These are phyloP conservation scores for Montipora foliosa DNA, from an alignment of 64 coral and sea anemone genomes.

Conservation along the genomic window DNA sequence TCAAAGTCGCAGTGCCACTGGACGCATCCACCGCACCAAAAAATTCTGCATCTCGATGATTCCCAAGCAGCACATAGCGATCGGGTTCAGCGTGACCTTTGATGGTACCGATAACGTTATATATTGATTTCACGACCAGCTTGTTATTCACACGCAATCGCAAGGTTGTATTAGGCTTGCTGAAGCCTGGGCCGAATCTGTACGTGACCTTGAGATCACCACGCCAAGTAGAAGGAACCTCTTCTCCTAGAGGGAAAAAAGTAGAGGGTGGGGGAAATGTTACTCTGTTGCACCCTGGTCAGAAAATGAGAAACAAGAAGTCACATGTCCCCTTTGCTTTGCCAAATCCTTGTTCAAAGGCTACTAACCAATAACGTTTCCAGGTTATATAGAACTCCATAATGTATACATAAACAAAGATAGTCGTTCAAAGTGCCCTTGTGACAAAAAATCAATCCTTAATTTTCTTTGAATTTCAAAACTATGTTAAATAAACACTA, in stretches of 20 bases:
- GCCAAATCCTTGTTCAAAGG: too few relatives aligned
- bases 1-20: conserved; percentile 78
- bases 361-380: too few relatives aligned
- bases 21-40: conserved; percentile 88
- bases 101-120: conserved; percentile 66
- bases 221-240: conserved; percentile 45
- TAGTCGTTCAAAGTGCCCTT: too few relatives aligned
- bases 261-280: too few relatives aligned
- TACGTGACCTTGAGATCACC: conserved; percentile 64
- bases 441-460: too few relatives aligned
- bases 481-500: too few relatives aligned
- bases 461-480: too few relatives aligned
- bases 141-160: conserved; percentile 57
- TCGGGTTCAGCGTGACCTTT: conserved; percentile 54
- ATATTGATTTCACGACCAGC: conserved; percentile 13
- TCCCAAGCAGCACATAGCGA: conserved; percentile 76
- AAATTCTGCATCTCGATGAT: conserved; percentile 83
- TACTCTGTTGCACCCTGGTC: too few relatives aligned
- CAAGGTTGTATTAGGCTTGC: conserved; percentile 17
- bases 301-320: too few relatives aligned
- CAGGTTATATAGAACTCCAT: too few relatives aligned
- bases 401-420: too few relatives aligned
- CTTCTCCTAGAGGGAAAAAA: conserved; percentile 22
- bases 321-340: too few relatives aligned
- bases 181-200: conserved; percentile 62